phyloP scores from a whole-genome alignment of 1,140 invertebrate genomes.

The Adelges cooleyi region DNA sequence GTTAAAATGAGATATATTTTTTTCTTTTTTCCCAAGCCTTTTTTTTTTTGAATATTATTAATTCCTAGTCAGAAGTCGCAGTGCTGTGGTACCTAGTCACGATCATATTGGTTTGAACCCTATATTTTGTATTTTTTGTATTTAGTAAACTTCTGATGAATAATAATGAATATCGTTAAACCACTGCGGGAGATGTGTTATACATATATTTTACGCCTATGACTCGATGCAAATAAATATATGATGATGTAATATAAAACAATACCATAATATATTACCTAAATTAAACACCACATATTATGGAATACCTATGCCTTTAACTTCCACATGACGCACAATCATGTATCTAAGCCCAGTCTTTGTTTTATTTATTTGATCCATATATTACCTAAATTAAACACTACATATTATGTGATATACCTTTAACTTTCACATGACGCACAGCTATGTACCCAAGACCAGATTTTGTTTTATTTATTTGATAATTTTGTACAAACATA shows the following conservation, averaged over 20 bases:
- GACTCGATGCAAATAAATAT: not conserved
- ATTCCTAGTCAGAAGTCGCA: not conserved
- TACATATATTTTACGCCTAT: not conserved
- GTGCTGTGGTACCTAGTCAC: not conserved
- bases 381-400: no score
- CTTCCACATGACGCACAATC: no score
- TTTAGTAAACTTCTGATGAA: not conserved
- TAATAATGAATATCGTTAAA: not conserved
- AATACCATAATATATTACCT: not conserved
- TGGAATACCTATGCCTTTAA: no score
- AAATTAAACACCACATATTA: not conserved
- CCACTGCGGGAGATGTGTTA: not conserved
- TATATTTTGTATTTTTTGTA: not conserved
- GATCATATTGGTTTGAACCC: not conserved
- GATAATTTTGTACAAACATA: no score
- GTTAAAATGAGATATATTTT: not conserved
- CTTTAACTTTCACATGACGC: no score
- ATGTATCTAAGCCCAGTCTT: no score
- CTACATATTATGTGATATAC: no score
- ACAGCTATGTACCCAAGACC: no score
- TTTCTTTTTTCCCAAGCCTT: conserved; percentile 19
- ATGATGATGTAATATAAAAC: not conserved
- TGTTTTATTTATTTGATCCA: no score
- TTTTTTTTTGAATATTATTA: not conserved
- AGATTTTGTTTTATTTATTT: no score